Evolutionary conservation across 2,888 invertebrate species (phyloP).

Genomic region (Mythimna ferrago): DNA sequence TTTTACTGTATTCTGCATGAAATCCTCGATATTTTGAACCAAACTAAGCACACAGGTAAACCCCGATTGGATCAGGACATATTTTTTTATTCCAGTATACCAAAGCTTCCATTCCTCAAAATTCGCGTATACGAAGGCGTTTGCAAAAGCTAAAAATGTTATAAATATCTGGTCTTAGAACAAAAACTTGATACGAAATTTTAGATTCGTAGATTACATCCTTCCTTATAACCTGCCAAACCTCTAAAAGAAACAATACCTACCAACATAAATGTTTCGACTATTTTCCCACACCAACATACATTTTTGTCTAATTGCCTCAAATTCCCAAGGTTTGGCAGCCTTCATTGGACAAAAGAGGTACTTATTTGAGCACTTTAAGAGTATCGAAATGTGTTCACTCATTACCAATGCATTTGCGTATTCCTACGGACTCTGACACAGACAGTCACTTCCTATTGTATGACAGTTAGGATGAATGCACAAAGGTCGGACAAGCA

Average conservation of each 20-base stretch:
- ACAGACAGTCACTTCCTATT: slow-evolving; percentile 39
- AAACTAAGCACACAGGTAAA: too few relatives aligned
- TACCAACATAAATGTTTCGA: slow-evolving; percentile 1
- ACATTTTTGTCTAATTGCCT: slow-evolving; percentile 45
- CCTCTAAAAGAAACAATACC: slow-evolving; percentile 6
- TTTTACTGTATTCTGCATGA: too few relatives aligned
- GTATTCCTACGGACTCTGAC: slow-evolving; percentile 15
- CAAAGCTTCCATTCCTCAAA: too few relatives aligned
- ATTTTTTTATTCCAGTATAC: too few relatives aligned
- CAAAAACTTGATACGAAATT: neutral
- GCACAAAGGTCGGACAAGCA: slow-evolving; percentile 35
- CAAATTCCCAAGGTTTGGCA: slow-evolving; percentile 47
- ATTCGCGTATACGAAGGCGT: too few relatives aligned
- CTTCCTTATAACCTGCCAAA: slow-evolving; percentile 1
- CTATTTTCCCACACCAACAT: slow-evolving; percentile 44
- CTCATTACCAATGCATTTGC: slow-evolving; percentile 49
- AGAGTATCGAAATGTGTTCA: slow-evolving; percentile 42
- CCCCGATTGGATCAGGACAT: too few relatives aligned
- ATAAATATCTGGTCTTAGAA: neutral
- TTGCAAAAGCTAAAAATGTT: neutral
- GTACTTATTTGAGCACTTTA: slow-evolving; percentile 24
- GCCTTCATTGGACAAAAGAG: slow-evolving; percentile 51
- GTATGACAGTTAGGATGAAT: slow-evolving; percentile 30
- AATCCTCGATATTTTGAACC: too few relatives aligned
- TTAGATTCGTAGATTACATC: neutral